phyloP scores from a whole-genome alignment of 2,113 vertebrate genomes.

The Rhombomys opimus region DNA sequence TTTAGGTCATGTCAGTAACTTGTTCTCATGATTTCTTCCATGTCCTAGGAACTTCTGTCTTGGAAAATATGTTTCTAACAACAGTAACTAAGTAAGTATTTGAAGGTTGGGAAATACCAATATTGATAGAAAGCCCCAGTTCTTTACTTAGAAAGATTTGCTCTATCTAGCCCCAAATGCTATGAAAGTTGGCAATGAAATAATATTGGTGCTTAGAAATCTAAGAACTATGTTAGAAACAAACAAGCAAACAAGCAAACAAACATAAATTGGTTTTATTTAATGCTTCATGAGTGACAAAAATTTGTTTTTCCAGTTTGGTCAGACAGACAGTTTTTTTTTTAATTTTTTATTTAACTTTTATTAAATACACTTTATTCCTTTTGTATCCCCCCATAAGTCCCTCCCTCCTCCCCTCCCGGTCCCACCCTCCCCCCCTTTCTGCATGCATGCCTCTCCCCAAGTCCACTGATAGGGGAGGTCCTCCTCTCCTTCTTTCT shows the following conservation, averaged over 20 bases:
- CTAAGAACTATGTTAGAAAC: background rate
- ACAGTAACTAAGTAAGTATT: background rate
- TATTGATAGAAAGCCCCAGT: background rate
- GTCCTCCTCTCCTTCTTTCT: no score
- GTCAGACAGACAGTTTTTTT: background rate
- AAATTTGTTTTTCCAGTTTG: background rate
- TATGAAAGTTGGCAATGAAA: background rate
- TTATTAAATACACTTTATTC: no score
- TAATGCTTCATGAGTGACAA: background rate
- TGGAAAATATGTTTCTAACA: background rate
- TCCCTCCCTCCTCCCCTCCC: no score
- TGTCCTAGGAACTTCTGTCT: rapidly evolving
- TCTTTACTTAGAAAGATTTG: background rate
- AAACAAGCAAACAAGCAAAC: background rate
- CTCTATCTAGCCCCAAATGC: background rate
- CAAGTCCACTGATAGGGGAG: no score
- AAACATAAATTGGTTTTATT: background rate
- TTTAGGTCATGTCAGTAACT: background rate
- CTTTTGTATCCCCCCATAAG: no score
- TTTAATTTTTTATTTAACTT: no score
- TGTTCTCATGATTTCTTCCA: background rate
- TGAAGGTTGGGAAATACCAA: background rate
- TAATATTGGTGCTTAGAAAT: rapidly evolving
- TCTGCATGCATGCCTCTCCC: no score
- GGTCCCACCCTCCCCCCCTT: no score